These are phyloP conservation scores for Nudaria mundana DNA, from an alignment of 2,888 invertebrate genomes.

Conservation along the genomic window DNA sequence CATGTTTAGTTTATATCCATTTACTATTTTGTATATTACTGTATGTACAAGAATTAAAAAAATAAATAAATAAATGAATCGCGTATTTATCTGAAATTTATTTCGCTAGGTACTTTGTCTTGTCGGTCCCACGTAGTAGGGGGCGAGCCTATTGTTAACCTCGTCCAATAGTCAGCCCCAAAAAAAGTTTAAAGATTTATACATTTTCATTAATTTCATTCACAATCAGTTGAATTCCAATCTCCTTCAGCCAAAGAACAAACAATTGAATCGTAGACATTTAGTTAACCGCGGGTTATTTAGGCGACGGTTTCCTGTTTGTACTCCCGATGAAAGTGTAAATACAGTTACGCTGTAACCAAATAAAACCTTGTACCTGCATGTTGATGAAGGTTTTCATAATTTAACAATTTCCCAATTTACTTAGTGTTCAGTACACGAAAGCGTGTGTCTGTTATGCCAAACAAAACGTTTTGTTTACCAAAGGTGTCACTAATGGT, in stretches of 20 bases:
- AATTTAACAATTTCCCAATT: constrained; percentile 33
- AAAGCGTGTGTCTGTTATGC: constrained; percentile 8
- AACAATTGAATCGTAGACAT: constrained; percentile 34
- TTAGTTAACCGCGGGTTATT: constrained; percentile 31
- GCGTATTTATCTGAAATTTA: too few species aligned
- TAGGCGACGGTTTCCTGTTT: constrained; percentile 33
- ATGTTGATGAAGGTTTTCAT: constrained; percentile 36
- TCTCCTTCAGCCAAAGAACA: constrained; percentile 27
- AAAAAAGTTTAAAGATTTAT: constrained; percentile 2
- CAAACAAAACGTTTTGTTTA: constrained; percentile 2
- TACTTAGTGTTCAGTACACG: constrained; percentile 11
- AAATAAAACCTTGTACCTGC: constrained; percentile 29
- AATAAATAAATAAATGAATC: too few species aligned
- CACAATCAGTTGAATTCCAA: constrained; percentile 29
- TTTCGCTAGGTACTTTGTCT: too few species aligned
- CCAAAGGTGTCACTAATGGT: not conserved
- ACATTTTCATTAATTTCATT: constrained; percentile 5
- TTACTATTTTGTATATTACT: too few species aligned
- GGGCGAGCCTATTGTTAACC: not conserved
- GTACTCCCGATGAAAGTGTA: constrained; percentile 22
- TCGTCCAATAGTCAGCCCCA: not conserved
- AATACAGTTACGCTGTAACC: constrained; percentile 28
- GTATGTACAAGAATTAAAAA: too few species aligned
- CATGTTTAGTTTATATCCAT: too few species aligned
- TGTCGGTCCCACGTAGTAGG: too few species aligned